These are phyloP conservation scores for Rhagium mordax DNA, from an alignment of 2,888 invertebrate genomes.

Conservation along the genomic window DNA sequence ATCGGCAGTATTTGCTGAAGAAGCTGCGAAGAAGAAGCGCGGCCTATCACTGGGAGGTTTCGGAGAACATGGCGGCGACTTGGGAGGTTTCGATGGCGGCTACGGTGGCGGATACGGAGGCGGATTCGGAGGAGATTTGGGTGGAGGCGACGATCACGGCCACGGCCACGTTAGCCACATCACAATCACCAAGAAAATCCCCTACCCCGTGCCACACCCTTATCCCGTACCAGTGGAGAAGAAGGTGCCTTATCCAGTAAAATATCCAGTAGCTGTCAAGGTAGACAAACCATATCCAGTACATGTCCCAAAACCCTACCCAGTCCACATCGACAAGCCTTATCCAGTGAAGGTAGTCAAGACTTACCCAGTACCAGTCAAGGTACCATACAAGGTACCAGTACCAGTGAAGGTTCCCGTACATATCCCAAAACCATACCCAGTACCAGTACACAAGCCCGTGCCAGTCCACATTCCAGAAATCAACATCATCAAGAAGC, in stretches of 20 bases:
- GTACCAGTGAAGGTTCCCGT: constrained; percentile 61
- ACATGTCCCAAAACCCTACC: constrained; percentile 77
- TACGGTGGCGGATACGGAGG: constrained; percentile 28
- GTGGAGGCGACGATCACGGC: constrained; percentile 44
- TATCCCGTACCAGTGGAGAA: constrained; percentile 79
- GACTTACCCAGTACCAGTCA: constrained; percentile 60
- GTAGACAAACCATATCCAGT: constrained; percentile 77
- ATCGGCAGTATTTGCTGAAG: constrained; percentile 54
- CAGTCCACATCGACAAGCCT: constrained; percentile 73
- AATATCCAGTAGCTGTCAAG: constrained; percentile 72
- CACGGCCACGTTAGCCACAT: constrained; percentile 71
- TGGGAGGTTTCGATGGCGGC: constrained; percentile 40
- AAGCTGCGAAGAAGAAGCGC: constrained; percentile 55
- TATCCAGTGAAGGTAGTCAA: constrained; percentile 72
- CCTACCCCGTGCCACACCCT: constrained; percentile 72
- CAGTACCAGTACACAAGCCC: constrained; percentile 70
- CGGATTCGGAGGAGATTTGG: constrained; percentile 37
- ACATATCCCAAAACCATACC: constrained; percentile 61
- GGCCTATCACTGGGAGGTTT: constrained; percentile 49
- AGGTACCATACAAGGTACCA: constrained; percentile 68
- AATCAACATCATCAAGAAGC: constrained; percentile 72
- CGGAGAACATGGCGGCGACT: constrained; percentile 44
- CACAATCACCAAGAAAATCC: constrained; percentile 77
- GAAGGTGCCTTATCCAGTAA: constrained; percentile 76
- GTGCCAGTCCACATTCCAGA: constrained; percentile 69